These are phyloP conservation scores for Microctenopoma steveboyesi DNA, from an alignment of 2,797 vertebrate species.

Conservation along the genomic window DNA sequence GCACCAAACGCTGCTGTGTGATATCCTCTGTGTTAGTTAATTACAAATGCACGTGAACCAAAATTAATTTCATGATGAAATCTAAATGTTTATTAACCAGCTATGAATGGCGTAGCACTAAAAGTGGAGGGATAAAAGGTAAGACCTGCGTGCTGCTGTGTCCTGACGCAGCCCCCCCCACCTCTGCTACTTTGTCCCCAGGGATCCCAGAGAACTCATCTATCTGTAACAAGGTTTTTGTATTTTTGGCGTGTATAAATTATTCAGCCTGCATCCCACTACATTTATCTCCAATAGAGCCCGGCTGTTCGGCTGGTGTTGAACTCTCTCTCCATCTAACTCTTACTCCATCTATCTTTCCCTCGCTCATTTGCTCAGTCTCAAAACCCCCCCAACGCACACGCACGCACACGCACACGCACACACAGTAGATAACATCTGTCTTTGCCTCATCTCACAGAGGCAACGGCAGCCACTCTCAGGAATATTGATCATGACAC, in stretches of 20 bases:
- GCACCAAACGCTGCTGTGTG: background rate
- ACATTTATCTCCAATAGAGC: slow-evolving; percentile 76
- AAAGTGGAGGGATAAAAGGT: slow-evolving; percentile 52
- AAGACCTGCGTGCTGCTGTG: slow-evolving; percentile 35
- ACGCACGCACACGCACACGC: slow-evolving; percentile 26
- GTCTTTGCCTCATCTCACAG: slow-evolving; percentile 72
- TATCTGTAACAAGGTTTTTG: slow-evolving; percentile 71
- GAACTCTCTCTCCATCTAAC: slow-evolving; percentile 64
- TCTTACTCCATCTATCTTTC: slow-evolving; percentile 65
- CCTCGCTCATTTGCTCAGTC: slow-evolving; percentile 36
- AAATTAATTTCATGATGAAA: slow-evolving; percentile 57
- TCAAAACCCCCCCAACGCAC: slow-evolving; percentile 21
- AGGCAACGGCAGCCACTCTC: slow-evolving; percentile 67
- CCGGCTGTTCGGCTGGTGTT: slow-evolving; percentile 63
- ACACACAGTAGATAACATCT: slow-evolving; percentile 70
- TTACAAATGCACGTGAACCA: slow-evolving; percentile 46
- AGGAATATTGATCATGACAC: slow-evolving; percentile 80
- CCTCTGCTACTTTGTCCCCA: slow-evolving; percentile 56
- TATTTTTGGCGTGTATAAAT: slow-evolving; percentile 79
- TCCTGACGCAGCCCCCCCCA: slow-evolving; percentile 38
- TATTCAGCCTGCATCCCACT: slow-evolving; percentile 75
- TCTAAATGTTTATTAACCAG: slow-evolving; percentile 68
- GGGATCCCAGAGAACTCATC: slow-evolving; percentile 66
- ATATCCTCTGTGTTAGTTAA: slow-evolving; percentile 16
- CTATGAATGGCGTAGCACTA: slow-evolving; percentile 45